phyloP scores from a whole-genome alignment of 2,888 invertebrate genomes.

The Leistus spinibarbis region DNA sequence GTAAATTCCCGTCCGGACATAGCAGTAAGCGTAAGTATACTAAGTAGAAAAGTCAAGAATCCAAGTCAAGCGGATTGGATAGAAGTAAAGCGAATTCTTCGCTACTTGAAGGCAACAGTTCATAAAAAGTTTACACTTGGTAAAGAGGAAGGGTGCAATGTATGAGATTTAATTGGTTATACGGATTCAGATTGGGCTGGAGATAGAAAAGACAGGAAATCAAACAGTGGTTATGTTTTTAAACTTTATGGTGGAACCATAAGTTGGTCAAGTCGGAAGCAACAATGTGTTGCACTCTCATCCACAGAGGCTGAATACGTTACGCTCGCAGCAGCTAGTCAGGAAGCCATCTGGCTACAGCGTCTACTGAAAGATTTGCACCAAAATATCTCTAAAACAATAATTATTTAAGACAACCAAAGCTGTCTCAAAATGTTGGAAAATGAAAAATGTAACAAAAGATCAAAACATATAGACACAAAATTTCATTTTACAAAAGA shows the following conservation, averaged over 20 bases:
- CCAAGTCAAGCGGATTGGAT: slow-evolving; percentile 47
- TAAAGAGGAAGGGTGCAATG: slow-evolving; percentile 10
- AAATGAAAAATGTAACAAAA: not conserved
- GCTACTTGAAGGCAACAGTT: slow-evolving; percentile 44
- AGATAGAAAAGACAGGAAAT: slow-evolving; percentile 46
- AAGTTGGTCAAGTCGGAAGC: slow-evolving; percentile 48
- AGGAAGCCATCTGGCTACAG: not conserved
- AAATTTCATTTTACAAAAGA: not conserved
- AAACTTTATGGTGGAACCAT: slow-evolving; percentile 42
- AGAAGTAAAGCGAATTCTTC: slow-evolving; percentile 43
- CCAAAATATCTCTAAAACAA: not conserved
- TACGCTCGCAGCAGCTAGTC: slow-evolving; percentile 18
- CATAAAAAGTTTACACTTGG: slow-evolving; percentile 37
- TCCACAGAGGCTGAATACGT: not conserved
- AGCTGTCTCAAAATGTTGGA: slow-evolving; percentile 25
- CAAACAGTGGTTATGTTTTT: slow-evolving; percentile 48
- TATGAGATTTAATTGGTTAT: slow-evolving; percentile 41
- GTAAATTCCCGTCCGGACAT: slow-evolving; percentile 47
- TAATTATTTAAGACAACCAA: slow-evolving; percentile 32
- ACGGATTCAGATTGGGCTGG: slow-evolving; percentile 52
- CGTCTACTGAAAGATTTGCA: not conserved
- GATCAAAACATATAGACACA: not conserved
- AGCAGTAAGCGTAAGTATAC: slow-evolving; percentile 43
- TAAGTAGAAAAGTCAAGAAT: slow-evolving; percentile 46
- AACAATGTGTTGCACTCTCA: slow-evolving; percentile 43